A percentile compares a stretch with the other conserved stretches of the same genome.
Conservation (phyloP, 2,113 vertebrate species). For the Psittacus erithacus region DNA sequence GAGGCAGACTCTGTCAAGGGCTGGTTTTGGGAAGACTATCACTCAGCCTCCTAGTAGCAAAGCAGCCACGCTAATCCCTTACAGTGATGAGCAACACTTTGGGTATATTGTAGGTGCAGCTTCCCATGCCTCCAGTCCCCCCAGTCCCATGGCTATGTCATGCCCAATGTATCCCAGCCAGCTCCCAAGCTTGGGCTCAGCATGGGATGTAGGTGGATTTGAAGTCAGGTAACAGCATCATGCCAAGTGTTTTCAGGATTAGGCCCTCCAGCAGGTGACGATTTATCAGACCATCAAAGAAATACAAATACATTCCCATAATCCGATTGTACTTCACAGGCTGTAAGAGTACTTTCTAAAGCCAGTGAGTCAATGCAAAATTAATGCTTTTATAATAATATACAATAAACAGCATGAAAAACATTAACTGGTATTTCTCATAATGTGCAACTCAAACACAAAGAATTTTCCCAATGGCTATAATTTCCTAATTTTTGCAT, state of each 20-base stretch:
- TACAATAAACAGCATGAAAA: not conserved
- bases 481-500: not conserved
- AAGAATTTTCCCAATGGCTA: not conserved
- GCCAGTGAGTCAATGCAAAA: not conserved
- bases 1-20: not conserved
- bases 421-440: not conserved
- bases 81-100: fast-evolving
- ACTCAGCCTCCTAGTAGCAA: not conserved
- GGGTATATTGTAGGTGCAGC: not conserved
- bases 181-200: not conserved
- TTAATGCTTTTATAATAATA: not conserved
- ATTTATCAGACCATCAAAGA: not conserved
- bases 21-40: not conserved
- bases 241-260: not conserved
- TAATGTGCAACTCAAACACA: not conserved
- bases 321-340: not conserved
- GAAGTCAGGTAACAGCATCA: not conserved
- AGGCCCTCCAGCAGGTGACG: not conserved
- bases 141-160: not conserved
- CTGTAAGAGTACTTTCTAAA: not conserved
- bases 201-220: not conserved
- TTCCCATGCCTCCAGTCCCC: not conserved
- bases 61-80: not conserved
- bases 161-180: not conserved
- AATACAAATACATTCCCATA: not conserved